Conservation (phyloP, 2,113 vertebrate species). For the Puffinus mauretanicus region DNA sequence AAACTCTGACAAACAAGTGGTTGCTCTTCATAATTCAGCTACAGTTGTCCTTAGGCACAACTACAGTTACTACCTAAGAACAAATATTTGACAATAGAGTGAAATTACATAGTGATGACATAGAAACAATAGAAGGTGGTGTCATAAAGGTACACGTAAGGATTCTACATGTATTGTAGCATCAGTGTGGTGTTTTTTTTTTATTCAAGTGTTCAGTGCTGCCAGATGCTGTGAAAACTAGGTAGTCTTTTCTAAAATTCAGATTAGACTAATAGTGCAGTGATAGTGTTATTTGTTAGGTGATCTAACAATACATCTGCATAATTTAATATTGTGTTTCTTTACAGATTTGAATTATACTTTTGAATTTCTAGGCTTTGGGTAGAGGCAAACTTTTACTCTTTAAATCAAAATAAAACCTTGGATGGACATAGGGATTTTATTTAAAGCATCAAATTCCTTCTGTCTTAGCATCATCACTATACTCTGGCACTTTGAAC, state of each 20-base stretch:
- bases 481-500: neutral
- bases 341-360: neutral
- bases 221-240: neutral
- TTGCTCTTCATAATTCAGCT: neutral
- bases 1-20: neutral
- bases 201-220: neutral
- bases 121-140: neutral
- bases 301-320: neutral
- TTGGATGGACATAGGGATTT: neutral
- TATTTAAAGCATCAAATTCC: neutral
- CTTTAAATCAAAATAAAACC: neutral
- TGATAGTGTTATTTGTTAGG: neutral
- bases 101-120: neutral
- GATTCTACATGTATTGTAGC: neutral
- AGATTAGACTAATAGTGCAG: neutral
- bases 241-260: neutral
- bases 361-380: neutral
- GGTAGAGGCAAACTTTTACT: neutral
- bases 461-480: neutral
- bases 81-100: neutral
- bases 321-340: neutral
- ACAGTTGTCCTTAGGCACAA: neutral
- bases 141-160: neutral
- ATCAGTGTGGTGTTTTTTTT: neutral
- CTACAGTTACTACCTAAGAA: neutral